Conservation (phyloP, 1,140 invertebrate species). For the Rhysida immarginata region DNA sequence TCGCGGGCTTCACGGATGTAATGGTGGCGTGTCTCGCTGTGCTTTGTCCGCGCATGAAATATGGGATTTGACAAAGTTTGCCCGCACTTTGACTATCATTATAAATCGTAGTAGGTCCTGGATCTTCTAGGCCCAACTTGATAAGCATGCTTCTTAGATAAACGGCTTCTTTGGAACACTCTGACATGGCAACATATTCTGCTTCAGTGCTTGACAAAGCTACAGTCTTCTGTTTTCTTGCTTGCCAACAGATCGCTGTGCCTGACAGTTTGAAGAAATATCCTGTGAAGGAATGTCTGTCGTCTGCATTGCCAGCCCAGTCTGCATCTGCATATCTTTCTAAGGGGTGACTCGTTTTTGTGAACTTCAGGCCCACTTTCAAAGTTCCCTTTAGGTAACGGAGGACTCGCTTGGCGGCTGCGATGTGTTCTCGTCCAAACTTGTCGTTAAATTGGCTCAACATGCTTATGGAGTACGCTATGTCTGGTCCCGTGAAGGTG, state of each 20-base stretch:
- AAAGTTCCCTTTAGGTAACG: neutral
- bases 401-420: constrained; percentile 6
- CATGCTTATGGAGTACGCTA: constrained; percentile 24
- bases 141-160: neutral
- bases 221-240: constrained; percentile 31
- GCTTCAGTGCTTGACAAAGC: neutral
- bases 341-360: neutral
- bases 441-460: constrained; percentile 32
- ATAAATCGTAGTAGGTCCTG: constrained; percentile 3
- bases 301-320: neutral
- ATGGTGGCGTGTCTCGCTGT: constrained; percentile 28
- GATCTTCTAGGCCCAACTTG: neutral
- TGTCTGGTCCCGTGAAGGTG: too few relatives aligned
- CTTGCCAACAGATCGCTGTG: constrained; percentile 33
- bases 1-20: constrained; percentile 16
- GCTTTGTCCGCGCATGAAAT: constrained; percentile 26
- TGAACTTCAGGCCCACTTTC: constrained; percentile 1
- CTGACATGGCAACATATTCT: neutral
- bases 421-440: too few relatives aligned
- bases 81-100: constrained; percentile 26
- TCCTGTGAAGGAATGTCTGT: constrained; percentile 21
- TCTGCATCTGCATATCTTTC: neutral
- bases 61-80: too few relatives aligned
- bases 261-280: constrained; percentile 24
- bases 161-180: neutral